phyloP scores from a whole-genome alignment of 2,888 invertebrate species.

The Fragum sueziense region DNA sequence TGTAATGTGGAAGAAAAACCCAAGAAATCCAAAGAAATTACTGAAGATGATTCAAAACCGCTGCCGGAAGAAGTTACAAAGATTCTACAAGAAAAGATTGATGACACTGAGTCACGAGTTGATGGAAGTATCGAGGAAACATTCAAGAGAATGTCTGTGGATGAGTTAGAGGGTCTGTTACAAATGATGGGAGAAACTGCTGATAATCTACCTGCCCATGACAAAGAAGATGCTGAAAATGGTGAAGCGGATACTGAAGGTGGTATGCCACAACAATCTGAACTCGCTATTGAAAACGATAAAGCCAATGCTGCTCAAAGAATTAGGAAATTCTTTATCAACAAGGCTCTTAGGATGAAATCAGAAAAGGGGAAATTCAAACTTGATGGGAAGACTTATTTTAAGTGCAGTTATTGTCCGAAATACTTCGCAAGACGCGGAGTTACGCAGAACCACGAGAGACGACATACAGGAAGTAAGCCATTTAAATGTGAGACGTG shows the following conservation, averaged over 20 bases:
- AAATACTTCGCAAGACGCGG: conserved; percentile 6
- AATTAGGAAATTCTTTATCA: conserved; percentile 7
- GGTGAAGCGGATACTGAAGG: not conserved
- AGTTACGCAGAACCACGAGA: conserved; percentile 15
- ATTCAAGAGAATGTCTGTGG: conserved; percentile 9
- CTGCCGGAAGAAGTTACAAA: not conserved
- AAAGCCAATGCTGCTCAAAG: not conserved
- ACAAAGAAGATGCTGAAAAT: not conserved
- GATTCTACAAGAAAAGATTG: conserved; percentile 1
- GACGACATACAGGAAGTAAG: conserved; percentile 15
- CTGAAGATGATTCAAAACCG: not conserved
- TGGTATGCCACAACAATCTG: not conserved
- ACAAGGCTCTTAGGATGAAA: conserved; percentile 15
- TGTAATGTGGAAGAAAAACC: not conserved
- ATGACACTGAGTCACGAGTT: not conserved
- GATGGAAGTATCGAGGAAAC: not conserved
- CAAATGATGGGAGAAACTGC: conserved; percentile 15
- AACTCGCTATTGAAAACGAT: not conserved
- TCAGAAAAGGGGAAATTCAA: conserved; percentile 23
- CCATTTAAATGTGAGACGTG: conserved; percentile 15
- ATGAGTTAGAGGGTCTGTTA: conserved; percentile 18
- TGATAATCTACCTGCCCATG: not conserved
- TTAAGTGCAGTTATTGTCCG: conserved; percentile 16
- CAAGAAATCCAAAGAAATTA: not conserved
- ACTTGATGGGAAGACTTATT: conserved; percentile 9